A percentile compares a stretch with the other conserved stretches of the same genome.
Evolutionary conservation across 2,797 vertebrate genomes (phyloP).

Genomic region (Xenops minutus): DNA sequence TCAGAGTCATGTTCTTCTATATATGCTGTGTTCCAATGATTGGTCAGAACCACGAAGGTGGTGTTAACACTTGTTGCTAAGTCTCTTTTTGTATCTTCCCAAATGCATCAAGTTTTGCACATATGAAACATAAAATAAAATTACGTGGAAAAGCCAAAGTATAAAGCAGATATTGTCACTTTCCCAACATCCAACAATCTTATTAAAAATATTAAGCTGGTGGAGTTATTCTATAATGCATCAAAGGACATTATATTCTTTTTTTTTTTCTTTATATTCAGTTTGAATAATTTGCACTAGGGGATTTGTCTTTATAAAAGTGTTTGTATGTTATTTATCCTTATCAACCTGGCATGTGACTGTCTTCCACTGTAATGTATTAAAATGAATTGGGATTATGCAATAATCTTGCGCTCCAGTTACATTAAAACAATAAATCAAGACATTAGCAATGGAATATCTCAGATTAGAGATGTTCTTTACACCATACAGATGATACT

Average conservation of each 20-base stretch:
- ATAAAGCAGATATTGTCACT: neutral
- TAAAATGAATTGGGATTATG: conserved; percentile 13
- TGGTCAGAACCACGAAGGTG: neutral
- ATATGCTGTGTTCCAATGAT: neutral
- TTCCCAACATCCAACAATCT: neutral
- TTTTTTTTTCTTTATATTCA: neutral
- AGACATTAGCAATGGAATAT: neutral
- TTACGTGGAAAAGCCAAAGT: neutral
- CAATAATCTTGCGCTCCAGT: neutral
- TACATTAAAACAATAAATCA: conserved; percentile 24
- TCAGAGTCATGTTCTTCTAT: neutral
- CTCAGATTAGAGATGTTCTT: neutral
- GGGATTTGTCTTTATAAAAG: conserved; percentile 52
- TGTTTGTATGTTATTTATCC: conserved; percentile 48
- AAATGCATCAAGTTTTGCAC: neutral
- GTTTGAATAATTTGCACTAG: conserved; percentile 26
- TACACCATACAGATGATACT: neutral
- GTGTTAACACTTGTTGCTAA: neutral
- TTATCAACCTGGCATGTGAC: conserved; percentile 29
- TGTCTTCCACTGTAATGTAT: conserved; percentile 12
- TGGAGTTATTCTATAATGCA: neutral
- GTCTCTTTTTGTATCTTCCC: neutral
- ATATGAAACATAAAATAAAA: neutral
- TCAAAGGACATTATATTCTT: conserved; percentile 14
- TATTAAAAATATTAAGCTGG: neutral